Conservation (phyloP, 1,140 invertebrate genomes). For the Helicoverpa zea region DNA sequence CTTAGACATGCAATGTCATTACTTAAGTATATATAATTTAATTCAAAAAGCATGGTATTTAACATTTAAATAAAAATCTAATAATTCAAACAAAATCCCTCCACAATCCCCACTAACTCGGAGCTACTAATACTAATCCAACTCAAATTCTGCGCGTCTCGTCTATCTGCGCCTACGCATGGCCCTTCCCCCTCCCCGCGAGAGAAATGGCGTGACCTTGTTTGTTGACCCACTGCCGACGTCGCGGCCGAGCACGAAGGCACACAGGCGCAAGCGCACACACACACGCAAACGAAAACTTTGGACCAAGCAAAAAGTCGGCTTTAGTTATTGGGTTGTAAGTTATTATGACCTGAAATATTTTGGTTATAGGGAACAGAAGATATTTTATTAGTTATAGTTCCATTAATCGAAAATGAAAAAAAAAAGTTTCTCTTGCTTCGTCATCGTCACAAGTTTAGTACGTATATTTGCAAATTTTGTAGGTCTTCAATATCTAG, state of each 20-base stretch:
- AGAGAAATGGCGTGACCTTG: conserved; percentile 82
- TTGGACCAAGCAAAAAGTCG: not conserved
- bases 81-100: not conserved
- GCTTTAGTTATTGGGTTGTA: conserved; percentile 10
- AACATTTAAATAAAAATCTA: not conserved
- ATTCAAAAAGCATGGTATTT: too few relatives aligned
- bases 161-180: conserved; percentile 47
- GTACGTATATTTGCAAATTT: too few relatives aligned
- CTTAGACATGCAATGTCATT: too few relatives aligned
- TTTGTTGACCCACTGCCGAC: conserved; percentile 81
- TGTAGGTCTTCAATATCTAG: too few relatives aligned
- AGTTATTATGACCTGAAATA: not conserved
- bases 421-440: too few relatives aligned
- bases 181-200: conserved; percentile 52
- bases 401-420: too few relatives aligned
- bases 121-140: conserved; percentile 11
- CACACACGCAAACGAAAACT: conserved; percentile 41
- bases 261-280: conserved; percentile 49
- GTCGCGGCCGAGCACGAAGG: conserved; percentile 72
- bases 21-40: too few relatives aligned
- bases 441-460: too few relatives aligned
- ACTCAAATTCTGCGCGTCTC: conserved; percentile 6
- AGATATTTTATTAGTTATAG: not conserved
- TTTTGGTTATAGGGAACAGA: not conserved
- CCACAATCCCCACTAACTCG: not conserved